These are phyloP conservation scores for Papilio protenor DNA, from an alignment of 2,888 invertebrate species.

Conservation along the genomic window DNA sequence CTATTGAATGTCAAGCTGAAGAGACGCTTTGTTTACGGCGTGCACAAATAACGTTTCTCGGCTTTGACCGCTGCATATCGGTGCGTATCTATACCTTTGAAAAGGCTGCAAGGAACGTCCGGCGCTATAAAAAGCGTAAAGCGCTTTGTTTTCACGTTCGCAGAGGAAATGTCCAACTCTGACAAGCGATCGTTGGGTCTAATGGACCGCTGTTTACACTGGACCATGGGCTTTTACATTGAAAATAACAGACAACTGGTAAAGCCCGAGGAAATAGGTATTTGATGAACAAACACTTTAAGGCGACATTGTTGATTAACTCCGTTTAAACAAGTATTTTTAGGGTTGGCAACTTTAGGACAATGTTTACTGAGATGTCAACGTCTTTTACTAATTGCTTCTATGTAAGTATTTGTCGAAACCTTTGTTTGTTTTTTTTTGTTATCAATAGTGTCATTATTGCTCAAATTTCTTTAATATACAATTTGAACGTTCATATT, in stretches of 20 bases:
- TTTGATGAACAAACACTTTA: conserved; percentile 43
- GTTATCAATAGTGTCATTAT: too few species aligned
- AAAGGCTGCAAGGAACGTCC: conserved; percentile 67
- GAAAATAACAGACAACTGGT: conserved; percentile 57
- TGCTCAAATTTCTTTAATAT: too few species aligned
- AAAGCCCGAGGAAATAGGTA: conserved; percentile 46
- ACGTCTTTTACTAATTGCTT: not conserved
- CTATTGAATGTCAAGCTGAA: not conserved
- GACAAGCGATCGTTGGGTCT: conserved; percentile 67
- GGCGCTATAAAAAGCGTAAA: conserved; percentile 73
- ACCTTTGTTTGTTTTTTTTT: not conserved
- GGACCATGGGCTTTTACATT: conserved; percentile 62
- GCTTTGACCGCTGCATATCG: conserved; percentile 62
- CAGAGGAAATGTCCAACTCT: conserved; percentile 67
- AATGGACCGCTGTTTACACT: conserved; percentile 75
- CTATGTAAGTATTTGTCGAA: not conserved
- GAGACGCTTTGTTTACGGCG: conserved; percentile 58
- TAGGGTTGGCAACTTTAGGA: not conserved
- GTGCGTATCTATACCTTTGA: conserved; percentile 66
- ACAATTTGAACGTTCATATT: too few species aligned
- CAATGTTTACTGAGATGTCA: not conserved
- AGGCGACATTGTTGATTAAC: conserved; percentile 33
- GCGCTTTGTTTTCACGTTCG: conserved; percentile 73
- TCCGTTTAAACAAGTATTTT: conserved; percentile 30
- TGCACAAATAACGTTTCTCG: conserved; percentile 59